Evolutionary conservation across 2,888 invertebrate genomes (phyloP).

Genomic region (Agrotis clavis): DNA sequence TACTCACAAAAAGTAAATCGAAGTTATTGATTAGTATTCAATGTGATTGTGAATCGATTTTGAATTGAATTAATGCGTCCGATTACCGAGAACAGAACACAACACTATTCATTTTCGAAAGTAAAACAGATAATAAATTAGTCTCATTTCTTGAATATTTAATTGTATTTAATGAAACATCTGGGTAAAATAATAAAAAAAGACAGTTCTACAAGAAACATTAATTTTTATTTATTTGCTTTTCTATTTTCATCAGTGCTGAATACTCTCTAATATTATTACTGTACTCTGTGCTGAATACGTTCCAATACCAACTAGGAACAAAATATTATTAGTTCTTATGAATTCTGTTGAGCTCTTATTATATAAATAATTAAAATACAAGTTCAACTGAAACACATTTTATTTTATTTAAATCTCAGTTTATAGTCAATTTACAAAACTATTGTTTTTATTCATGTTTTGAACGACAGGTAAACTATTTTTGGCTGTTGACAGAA

Average conservation of each 20-base stretch:
- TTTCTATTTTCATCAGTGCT: not conserved
- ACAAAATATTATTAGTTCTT: rapidly evolving
- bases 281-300: too few relatives aligned
- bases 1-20: too few relatives aligned
- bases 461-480: conserved; percentile 60
- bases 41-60: not conserved
- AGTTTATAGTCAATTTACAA: not conserved
- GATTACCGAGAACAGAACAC: not conserved
- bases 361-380: not conserved
- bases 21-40: not conserved
- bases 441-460: not conserved
- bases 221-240: not conserved
- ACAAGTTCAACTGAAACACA: too few relatives aligned
- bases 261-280: too few relatives aligned
- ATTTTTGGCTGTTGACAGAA: conserved; percentile 80
- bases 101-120: conserved; percentile 5
- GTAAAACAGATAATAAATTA: conserved; percentile 18
- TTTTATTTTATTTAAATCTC: not conserved
- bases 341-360: not conserved
- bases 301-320: conserved; percentile 6
- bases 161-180: not conserved
- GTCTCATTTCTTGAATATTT: too few relatives aligned
- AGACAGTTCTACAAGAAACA: not conserved
- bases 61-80: too few relatives aligned
- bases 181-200: too few relatives aligned